Evolutionary conservation across 2,888 invertebrate genomes (phyloP).

Genomic region (Andrena minutula): DNA sequence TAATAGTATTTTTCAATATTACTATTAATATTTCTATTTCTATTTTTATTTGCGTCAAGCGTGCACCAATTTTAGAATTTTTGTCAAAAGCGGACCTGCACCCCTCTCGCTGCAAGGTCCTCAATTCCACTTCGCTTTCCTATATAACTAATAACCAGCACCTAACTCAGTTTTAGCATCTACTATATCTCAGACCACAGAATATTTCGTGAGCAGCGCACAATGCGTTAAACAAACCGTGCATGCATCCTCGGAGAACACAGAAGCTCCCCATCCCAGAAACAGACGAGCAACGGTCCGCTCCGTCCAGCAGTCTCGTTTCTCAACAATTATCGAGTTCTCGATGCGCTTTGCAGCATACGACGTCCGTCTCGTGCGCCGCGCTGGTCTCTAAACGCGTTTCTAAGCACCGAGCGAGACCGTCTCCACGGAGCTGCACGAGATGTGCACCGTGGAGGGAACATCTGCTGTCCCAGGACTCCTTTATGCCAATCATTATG

Average conservation of each 20-base stretch:
- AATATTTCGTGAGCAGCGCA: constrained; percentile 1
- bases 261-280: background rate
- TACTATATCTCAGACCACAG: background rate
- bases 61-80: too few species aligned
- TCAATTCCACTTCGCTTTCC: too few species aligned
- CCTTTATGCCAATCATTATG: constrained; percentile 52
- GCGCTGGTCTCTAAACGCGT: constrained; percentile 15
- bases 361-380: background rate
- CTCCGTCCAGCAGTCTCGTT: constrained; percentile 1
- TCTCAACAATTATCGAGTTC: constrained; percentile 42
- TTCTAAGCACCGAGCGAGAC: constrained; percentile 42
- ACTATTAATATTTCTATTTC: too few species aligned
- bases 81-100: too few species aligned
- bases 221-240: constrained; percentile 26
- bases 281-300: constrained; percentile 8
- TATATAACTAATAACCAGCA: background rate
- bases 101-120: too few species aligned
- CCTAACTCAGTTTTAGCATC: background rate
- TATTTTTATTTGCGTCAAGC: too few species aligned
- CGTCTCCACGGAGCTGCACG: constrained; percentile 24
- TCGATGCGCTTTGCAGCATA: constrained; percentile 28
- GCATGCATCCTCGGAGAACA: background rate
- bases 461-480: constrained; percentile 23
- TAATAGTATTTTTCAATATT: too few species aligned
- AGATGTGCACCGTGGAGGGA: constrained; percentile 37